These are phyloP conservation scores for Papilio glaucus DNA, from an alignment of 1,140 invertebrate species.

Conservation along the genomic window DNA sequence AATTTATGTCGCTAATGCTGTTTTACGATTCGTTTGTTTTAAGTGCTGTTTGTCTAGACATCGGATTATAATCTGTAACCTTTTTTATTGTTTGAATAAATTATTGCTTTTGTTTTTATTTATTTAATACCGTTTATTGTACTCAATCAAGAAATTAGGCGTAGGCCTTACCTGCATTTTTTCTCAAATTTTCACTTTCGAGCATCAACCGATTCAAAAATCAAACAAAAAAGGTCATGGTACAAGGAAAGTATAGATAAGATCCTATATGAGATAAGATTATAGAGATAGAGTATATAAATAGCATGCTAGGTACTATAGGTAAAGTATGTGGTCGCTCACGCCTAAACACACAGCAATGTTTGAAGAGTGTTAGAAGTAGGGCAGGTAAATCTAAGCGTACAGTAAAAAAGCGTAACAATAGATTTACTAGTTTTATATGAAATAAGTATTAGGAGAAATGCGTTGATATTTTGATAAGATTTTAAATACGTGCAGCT, in stretches of 20 bases:
- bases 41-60: conserved; percentile 20
- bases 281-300: no score
- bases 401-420: not conserved
- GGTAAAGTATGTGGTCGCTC: not conserved
- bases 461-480: conserved; percentile 2
- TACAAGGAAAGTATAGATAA: no score
- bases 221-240: no score
- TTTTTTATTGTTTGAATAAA: not conserved
- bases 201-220: no score
- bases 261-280: no score
- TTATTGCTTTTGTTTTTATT: not conserved
- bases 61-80: not conserved
- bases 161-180: no score
- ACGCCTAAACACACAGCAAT: no score
- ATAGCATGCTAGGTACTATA: no score
- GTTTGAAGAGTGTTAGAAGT: not conserved
- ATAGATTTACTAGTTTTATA: not conserved
- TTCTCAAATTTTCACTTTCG: no score
- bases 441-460: not conserved
- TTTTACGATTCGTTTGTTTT: not conserved
- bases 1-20: conserved; percentile 6
- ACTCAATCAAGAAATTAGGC: no score
- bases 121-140: not conserved
- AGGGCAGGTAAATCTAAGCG: not conserved
- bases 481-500: no score